A percentile compares a stretch with the other conserved stretches of the same genome.
Evolutionary conservation across 2,113 vertebrate species (phyloP).

Genomic region (Thalassoma bifasciatum): DNA sequence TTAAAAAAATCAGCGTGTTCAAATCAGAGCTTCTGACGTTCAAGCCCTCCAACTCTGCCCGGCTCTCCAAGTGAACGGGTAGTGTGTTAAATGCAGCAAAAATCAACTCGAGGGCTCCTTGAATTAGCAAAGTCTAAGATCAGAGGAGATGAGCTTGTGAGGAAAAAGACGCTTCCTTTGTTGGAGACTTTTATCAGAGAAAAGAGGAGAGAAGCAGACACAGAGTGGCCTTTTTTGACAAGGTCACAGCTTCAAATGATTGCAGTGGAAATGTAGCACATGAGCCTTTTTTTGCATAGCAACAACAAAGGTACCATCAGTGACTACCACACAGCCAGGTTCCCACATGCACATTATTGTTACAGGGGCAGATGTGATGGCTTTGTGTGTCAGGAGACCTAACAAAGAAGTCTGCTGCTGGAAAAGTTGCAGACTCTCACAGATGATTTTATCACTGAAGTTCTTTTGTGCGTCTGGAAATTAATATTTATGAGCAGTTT

Average conservation of each 20-base stretch:
- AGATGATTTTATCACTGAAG: not conserved
- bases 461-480: not conserved
- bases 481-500: constrained; percentile 1
- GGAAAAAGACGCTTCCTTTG: constrained; percentile 43
- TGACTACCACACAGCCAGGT: constrained; percentile 16
- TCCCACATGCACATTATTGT: constrained; percentile 3
- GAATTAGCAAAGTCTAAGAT: constrained; percentile 40
- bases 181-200: constrained; percentile 35
- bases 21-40: constrained; percentile 26
- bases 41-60: constrained; percentile 53
- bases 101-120: constrained; percentile 47
- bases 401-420: constrained; percentile 29
- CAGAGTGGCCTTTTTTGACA: constrained; percentile 61
- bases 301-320: constrained; percentile 66
- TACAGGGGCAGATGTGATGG: not conserved
- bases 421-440: constrained; percentile 39
- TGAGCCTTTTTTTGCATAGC: constrained; percentile 74
- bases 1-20: constrained; percentile 38
- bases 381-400: not conserved
- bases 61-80: constrained; percentile 31
- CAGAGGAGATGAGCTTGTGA: not conserved
- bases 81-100: constrained; percentile 50
- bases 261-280: constrained; percentile 65
- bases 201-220: constrained; percentile 26
- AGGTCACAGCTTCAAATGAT: constrained; percentile 72